Evolutionary conservation across 2,888 invertebrate genomes (phyloP), one percentile per base, ranked within the genome.

Genomic region (Apeira syringaria): DNA sequence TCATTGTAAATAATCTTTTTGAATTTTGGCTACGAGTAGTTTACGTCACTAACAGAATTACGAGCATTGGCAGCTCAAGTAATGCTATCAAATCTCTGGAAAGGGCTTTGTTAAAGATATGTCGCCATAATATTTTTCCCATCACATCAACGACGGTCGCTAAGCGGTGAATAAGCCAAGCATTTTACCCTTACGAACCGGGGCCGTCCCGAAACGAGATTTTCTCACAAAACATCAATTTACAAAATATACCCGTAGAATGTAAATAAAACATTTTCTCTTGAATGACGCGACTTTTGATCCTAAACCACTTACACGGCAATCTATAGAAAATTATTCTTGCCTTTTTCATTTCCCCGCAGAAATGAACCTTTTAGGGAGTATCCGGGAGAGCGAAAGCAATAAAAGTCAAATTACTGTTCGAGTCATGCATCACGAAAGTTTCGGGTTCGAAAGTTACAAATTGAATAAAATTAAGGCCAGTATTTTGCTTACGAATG

Each of bases 391-490:
- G 68, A 70, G 74, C 60, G 68, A 74, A 80, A 80, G 81, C 78
- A 81, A 85, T 86, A 84, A 85, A 86, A 85, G 75, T 80, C 80
- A 75, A 84, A 85, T 86, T 85, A 85, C 78, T 75, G 80, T 74
- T 75, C 66, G 74, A 83, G 74, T 84, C 81, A 82, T 85, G 78
- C 81, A 80, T 86, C 82, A 85, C 72, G 64, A 75, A 86, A 86
- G 81, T 87, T 86, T 86, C 70, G 85, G 85, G 86, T 78, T 70
- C 69, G 69, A 71, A 77, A 83, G 80, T 82, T 80, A 71, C 81
- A 83, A 86, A 87, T 85, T 84, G 84, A 86, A 87, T 85, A 77
- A 84, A 85, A 86, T 85, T 82, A 80, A 79, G 81, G 80, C 63
- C 70, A 68, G 66, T 59, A 67, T 68, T 68, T 66, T 59, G 66